A percentile compares a stretch with the other conserved stretches of the same genome.
These are phyloP conservation scores for Plectropomus leopardus DNA, from an alignment of 2,113 vertebrate genomes.

Conservation along the genomic window DNA sequence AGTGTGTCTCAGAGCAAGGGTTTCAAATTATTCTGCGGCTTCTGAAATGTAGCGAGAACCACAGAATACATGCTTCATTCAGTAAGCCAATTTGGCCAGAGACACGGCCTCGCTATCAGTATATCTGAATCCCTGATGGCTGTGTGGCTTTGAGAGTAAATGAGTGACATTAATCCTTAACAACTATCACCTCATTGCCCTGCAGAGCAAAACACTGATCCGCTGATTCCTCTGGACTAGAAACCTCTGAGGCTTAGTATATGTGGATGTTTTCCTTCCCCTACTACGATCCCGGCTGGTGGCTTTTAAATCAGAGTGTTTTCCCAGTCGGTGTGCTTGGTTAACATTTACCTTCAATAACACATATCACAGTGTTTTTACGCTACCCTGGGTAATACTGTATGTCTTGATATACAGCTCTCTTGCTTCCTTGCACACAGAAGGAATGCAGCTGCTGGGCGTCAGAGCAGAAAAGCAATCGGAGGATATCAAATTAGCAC, in stretches of 20 bases:
- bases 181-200: constrained; percentile 38
- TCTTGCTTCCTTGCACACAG: constrained; percentile 4
- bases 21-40: constrained; percentile 48
- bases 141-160: constrained; percentile 45
- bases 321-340: constrained; percentile 26
- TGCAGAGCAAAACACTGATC: constrained; percentile 33
- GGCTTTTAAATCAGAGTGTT: constrained; percentile 33
- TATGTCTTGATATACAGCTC: neutral
- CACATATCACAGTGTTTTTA: constrained; percentile 29
- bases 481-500: constrained; percentile 67
- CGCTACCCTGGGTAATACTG: constrained; percentile 7
- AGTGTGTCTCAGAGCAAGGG: constrained; percentile 37
- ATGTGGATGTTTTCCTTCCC: constrained; percentile 11
- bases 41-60: constrained; percentile 37
- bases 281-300: constrained; percentile 3
- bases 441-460: constrained; percentile 60
- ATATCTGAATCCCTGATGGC: constrained; percentile 27
- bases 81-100: constrained; percentile 29
- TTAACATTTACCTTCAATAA: constrained; percentile 54
- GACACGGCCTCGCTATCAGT: constrained; percentile 20
- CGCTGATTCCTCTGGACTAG: constrained; percentile 13
- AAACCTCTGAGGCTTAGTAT: constrained; percentile 3
- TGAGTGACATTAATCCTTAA: constrained; percentile 44
- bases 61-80: constrained; percentile 38
- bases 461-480: constrained; percentile 56